Conservation (phyloP, 2,797 vertebrate genomes). For the Acanthornis magna region DNA sequence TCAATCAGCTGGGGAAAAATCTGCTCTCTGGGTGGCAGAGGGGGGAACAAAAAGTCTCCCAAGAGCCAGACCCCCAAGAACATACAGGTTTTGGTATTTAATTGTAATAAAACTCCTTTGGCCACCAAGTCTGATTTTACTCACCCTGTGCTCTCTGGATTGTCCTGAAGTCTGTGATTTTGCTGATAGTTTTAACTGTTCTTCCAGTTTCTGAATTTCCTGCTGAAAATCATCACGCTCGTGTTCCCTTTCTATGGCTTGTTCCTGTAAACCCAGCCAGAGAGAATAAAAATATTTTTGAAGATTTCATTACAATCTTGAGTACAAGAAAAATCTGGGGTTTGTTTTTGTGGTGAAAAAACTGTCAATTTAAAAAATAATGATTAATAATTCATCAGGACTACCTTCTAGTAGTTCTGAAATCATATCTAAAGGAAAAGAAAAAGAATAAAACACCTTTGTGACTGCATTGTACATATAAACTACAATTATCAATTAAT, state of each 20-base stretch:
- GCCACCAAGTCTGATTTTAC: not conserved
- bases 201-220: constrained; percentile 90
- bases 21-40: not conserved
- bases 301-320: not conserved
- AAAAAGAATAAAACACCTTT: not conserved
- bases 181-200: constrained; percentile 76
- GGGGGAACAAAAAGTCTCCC: too few species aligned
- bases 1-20: not conserved
- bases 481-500: not conserved
- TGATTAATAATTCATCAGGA: not conserved
- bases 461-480: not conserved
- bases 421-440: not conserved
- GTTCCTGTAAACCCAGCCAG: constrained; percentile 77
- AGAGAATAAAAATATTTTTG: not conserved
- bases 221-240: constrained; percentile 97
- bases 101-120: not conserved
- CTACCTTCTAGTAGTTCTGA: not conserved
- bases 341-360: not conserved
- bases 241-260: constrained; percentile 93
- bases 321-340: not conserved
- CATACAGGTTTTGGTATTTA: not conserved
- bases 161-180: constrained; percentile 55
- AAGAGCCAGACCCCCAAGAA: not conserved
- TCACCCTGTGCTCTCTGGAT: constrained; percentile 68
- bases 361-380: not conserved